phyloP scores from a whole-genome alignment of 2,113 vertebrate genomes.

The Elephantulus edwardii region DNA sequence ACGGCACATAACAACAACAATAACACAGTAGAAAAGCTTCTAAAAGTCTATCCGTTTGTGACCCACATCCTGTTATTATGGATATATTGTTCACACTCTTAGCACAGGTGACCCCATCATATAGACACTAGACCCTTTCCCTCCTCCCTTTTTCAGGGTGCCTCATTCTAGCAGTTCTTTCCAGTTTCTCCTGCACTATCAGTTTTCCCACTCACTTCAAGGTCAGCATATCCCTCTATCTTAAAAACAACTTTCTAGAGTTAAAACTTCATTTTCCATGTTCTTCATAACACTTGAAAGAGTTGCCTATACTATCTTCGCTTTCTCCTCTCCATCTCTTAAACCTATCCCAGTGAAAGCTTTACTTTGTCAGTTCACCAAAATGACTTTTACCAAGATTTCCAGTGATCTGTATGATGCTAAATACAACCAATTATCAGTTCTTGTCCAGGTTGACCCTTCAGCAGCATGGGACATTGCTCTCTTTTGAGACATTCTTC shows the following conservation, averaged over 20 bases:
- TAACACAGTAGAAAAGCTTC: background rate
- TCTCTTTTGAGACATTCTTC: background rate
- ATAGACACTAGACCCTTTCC: background rate
- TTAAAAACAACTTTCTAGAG: too few species aligned
- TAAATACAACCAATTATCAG: background rate
- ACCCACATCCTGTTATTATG: background rate
- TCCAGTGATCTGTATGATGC: background rate
- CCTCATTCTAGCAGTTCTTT: background rate
- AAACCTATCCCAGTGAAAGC: background rate
- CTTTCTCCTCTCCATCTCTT: background rate
- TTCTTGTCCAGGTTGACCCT: background rate
- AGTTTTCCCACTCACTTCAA: background rate
- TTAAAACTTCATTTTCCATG: background rate
- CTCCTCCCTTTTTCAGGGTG: background rate
- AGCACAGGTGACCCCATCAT: too few species aligned
- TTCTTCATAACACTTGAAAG: background rate
- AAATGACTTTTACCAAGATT: background rate
- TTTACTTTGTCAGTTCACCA: background rate
- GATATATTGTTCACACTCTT: background rate
- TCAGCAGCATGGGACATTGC: background rate
- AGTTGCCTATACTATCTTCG: background rate
- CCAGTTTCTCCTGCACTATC: background rate
- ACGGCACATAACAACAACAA: too few species aligned
- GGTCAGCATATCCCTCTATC: too few species aligned
- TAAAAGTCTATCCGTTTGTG: background rate